These are phyloP conservation scores for Lophotis ruficrista DNA, from an alignment of 2,113 vertebrate species.

Conservation along the genomic window DNA sequence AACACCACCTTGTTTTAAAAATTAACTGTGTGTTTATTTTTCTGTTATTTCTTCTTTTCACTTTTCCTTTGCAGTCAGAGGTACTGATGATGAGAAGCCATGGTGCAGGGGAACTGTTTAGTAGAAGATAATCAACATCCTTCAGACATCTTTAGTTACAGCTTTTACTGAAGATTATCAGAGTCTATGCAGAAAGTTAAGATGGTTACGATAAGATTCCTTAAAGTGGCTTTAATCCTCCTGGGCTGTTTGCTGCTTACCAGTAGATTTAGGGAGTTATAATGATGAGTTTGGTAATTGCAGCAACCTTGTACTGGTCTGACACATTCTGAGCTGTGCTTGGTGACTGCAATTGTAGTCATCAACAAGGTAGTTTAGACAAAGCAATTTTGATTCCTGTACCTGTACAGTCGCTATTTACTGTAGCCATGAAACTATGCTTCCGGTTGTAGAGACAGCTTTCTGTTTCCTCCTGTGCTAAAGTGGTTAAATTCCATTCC, in stretches of 20 bases:
- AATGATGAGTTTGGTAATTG: background rate
- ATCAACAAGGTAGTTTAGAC: background rate
- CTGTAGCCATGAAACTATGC: background rate
- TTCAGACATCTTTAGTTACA: background rate
- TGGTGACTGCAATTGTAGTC: background rate
- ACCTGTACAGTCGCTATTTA: background rate
- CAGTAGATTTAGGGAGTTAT: background rate
- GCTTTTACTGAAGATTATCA: background rate
- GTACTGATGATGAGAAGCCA: background rate
- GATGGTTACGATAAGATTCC: background rate
- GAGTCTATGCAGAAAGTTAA: background rate
- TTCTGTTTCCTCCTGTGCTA: background rate
- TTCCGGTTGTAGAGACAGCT: background rate
- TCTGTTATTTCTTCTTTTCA: background rate
- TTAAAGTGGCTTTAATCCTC: background rate
- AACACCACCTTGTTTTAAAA: background rate
- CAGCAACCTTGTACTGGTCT: background rate
- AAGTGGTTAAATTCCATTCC: background rate
- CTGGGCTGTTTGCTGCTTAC: background rate
- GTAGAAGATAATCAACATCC: background rate
- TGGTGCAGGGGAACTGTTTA: background rate
- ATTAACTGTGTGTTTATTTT: background rate
- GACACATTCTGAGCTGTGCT: background rate
- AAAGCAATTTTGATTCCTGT: accelerated
- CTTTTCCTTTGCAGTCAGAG: background rate